These are phyloP conservation scores for Tyto alba DNA, from an alignment of 2,113 vertebrate species.

Conservation along the genomic window DNA sequence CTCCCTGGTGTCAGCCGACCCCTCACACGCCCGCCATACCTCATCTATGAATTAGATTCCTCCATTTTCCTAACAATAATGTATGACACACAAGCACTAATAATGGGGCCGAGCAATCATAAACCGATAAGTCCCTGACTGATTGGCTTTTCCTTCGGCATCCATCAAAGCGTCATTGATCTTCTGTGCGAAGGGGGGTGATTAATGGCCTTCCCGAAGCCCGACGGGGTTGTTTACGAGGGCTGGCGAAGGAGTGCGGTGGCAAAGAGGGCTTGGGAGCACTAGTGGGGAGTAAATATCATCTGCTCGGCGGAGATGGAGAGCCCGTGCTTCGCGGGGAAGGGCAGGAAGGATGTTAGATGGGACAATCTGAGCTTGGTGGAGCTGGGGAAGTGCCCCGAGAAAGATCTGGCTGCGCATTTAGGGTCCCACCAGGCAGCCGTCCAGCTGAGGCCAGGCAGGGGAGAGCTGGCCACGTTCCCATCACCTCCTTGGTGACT, in stretches of 20 bases:
- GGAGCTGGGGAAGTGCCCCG: not conserved
- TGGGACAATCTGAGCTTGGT: accelerated
- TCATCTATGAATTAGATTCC: slow-evolving; percentile 40
- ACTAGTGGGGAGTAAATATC: not conserved
- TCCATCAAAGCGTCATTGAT: slow-evolving; percentile 71
- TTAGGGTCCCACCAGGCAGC: not conserved
- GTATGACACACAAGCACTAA: slow-evolving; percentile 50
- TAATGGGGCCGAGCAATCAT: slow-evolving; percentile 73
- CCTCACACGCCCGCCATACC: not conserved
- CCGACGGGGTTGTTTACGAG: slow-evolving; percentile 39
- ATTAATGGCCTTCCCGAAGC: slow-evolving; percentile 47
- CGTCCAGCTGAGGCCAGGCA: accelerated
- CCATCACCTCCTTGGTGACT: accelerated
- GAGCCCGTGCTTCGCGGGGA: accelerated
- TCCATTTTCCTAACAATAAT: slow-evolving; percentile 59
- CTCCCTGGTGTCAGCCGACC: not conserved
- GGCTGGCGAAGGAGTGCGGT: not conserved
- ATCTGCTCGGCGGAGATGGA: not conserved
- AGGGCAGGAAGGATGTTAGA: not conserved
- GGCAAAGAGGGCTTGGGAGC: not conserved
- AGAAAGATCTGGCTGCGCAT: accelerated
- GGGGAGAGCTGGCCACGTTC: accelerated
- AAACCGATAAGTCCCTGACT: slow-evolving; percentile 71
- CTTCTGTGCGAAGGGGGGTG: slow-evolving; percentile 31
- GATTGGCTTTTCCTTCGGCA: slow-evolving; percentile 65